These are phyloP conservation scores for Myocastor coypus DNA, from an alignment of 2,113 vertebrate species.

Conservation along the genomic window DNA sequence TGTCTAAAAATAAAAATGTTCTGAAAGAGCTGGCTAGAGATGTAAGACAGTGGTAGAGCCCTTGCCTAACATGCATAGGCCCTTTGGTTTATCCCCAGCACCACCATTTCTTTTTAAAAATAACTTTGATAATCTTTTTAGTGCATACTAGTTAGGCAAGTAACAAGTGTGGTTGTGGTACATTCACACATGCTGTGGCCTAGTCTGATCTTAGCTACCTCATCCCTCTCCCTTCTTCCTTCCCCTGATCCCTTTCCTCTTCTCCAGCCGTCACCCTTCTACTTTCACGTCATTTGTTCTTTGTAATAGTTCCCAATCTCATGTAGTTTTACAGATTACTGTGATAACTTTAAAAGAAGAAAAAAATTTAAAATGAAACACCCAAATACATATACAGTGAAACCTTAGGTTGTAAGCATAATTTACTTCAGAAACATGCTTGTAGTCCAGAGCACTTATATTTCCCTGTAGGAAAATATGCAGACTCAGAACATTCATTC, in stretches of 20 bases:
- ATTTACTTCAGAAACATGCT: background rate
- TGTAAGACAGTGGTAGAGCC: background rate
- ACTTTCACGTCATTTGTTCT: background rate
- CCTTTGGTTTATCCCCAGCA: background rate
- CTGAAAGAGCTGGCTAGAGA: background rate
- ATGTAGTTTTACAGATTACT: slow-evolving; percentile 27
- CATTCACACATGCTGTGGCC: background rate
- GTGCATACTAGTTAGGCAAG: background rate
- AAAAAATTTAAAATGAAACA: background rate
- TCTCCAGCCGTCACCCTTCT: background rate
- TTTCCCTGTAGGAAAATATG: background rate
- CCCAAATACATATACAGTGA: background rate
- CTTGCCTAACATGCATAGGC: background rate
- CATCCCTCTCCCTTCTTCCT: background rate
- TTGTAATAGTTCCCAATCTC: background rate
- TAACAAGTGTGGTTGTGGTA: background rate
- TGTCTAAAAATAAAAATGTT: background rate
- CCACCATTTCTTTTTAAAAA: background rate
- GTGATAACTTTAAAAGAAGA: background rate
- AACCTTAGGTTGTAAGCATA: background rate
- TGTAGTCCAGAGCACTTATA: background rate
- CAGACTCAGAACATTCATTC: background rate
- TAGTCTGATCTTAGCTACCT: background rate
- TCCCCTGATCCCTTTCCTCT: background rate
- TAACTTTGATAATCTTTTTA: background rate